A percentile compares a stretch with the other conserved stretches of the same genome.
phyloP scores from a whole-genome alignment of 2,888 invertebrate genomes.

The Laothoe populi region DNA sequence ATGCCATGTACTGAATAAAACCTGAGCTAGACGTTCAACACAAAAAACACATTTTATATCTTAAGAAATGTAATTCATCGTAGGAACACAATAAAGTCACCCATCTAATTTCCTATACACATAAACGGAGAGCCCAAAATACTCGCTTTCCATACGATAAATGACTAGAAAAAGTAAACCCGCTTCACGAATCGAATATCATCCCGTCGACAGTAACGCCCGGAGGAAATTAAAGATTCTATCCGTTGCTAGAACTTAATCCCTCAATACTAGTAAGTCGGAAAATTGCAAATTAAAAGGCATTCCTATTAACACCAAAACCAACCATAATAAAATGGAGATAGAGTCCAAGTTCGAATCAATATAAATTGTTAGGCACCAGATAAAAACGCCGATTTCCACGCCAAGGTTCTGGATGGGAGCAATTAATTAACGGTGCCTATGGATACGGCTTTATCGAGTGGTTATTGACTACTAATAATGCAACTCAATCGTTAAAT shows the following conservation, averaged over 20 bases:
- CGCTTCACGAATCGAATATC: conserved; percentile 61
- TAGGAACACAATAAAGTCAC: not conserved
- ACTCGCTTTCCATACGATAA: conserved; percentile 3
- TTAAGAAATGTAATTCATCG: no score
- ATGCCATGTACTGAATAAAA: no score
- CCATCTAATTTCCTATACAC: not conserved
- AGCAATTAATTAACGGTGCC: conserved; percentile 76
- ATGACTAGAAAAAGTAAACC: conserved; percentile 34
- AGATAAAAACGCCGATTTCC: conserved; percentile 75
- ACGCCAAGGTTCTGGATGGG: conserved; percentile 64
- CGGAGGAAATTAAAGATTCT: conserved; percentile 83
- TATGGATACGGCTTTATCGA: conserved; percentile 59
- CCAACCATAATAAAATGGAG: not conserved
- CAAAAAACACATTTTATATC: no score
- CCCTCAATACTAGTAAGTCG: conserved; percentile 74
- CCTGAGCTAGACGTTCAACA: no score
- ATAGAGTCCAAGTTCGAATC: conserved; percentile 43
- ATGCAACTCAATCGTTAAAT: conserved; percentile 25
- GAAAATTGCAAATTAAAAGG: conserved; percentile 82
- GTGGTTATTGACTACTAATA: conserved; percentile 38
- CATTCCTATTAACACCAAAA: not conserved
- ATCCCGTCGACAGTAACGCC: conserved; percentile 64
- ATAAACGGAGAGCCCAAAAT: conserved; percentile 3
- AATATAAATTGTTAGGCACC: conserved; percentile 37
- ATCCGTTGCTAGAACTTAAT: conserved; percentile 77